Conservation (phyloP, 2,888 invertebrate species). For the Hypolimnas misippus region DNA sequence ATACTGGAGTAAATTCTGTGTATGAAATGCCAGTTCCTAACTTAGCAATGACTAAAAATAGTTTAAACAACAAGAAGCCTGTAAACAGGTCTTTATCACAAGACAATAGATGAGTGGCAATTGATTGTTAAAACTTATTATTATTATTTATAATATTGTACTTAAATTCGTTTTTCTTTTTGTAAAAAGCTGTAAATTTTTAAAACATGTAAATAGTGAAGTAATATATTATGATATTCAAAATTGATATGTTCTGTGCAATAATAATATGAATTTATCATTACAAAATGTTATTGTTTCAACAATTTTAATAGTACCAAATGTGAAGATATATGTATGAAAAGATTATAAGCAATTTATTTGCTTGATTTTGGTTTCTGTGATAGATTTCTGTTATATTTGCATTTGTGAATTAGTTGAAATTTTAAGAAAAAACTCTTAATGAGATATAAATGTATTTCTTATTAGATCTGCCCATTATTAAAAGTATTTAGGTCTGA, state of each 20-base stretch:
- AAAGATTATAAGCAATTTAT: not conserved
- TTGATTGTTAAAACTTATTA: constrained; percentile 17
- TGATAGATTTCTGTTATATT: not conserved
- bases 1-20: constrained; percentile 50
- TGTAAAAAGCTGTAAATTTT: constrained; percentile 23
- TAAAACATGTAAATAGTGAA: constrained; percentile 31
- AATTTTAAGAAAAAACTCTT: constrained; percentile 3
- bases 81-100: constrained; percentile 71
- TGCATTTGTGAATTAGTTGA: not conserved
- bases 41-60: constrained; percentile 54
- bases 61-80: constrained; percentile 56
- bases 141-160: constrained; percentile 15
- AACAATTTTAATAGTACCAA: constrained; percentile 2
- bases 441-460: constrained; percentile 7
- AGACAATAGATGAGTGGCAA: constrained; percentile 74
- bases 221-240: constrained; percentile 6
- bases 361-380: not conserved
- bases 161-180: constrained; percentile 22
- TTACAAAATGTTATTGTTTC: constrained; percentile 1
- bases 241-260: constrained; percentile 9
- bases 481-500: constrained; percentile 14
- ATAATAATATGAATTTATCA: constrained; percentile 1
- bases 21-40: constrained; percentile 64
- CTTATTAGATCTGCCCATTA: constrained; percentile 14
- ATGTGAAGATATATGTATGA: not conserved